Percentiles rank a stretch among this genome's conserved stretches.
Evolutionary conservation across 2,888 invertebrate genomes (phyloP).

Genomic region (Harpalus rufipes): DNA sequence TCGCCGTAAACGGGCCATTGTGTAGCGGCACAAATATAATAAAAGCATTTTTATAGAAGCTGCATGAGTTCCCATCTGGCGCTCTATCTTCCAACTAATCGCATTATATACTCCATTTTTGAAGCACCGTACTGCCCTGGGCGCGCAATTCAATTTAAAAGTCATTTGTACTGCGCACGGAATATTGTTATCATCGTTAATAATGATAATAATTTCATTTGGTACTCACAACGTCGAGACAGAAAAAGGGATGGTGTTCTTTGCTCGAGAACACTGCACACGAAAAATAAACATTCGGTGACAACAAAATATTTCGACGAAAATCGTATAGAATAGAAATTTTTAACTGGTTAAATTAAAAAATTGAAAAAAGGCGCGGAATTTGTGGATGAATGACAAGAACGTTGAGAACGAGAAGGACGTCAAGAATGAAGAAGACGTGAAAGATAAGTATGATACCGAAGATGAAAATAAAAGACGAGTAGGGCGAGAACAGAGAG

Average conservation of each 20-base stretch:
- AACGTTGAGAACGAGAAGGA: too few species aligned
- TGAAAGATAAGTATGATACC: too few species aligned
- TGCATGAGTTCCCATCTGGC: conserved; percentile 75
- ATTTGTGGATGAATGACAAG: too few species aligned
- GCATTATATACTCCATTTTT: conserved; percentile 84
- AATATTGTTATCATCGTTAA: conserved; percentile 77
- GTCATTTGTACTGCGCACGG: conserved; percentile 81
- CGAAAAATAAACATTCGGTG: not conserved
- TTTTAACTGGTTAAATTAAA: too few species aligned
- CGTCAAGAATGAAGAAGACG: too few species aligned
- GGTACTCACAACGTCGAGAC: conserved; percentile 73
- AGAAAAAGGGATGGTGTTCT: not conserved
- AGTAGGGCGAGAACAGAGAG: too few species aligned
- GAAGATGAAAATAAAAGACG: too few species aligned
- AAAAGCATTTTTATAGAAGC: conserved; percentile 76
- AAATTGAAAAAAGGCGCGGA: too few species aligned
- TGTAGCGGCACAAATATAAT: conserved; percentile 74
- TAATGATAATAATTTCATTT: conserved; percentile 78
- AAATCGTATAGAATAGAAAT: too few species aligned
- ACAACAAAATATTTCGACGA: too few species aligned
- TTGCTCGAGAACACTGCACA: not conserved
- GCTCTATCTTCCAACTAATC: conserved; percentile 80
- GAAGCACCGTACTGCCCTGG: conserved; percentile 75
- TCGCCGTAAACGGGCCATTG: conserved; percentile 74
- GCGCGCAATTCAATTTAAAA: conserved; percentile 84